Evolutionary conservation across 2,797 vertebrate species (phyloP), one percentile per base, ranked within the genome.

Genomic region (Ctenopoma multispine): DNA sequence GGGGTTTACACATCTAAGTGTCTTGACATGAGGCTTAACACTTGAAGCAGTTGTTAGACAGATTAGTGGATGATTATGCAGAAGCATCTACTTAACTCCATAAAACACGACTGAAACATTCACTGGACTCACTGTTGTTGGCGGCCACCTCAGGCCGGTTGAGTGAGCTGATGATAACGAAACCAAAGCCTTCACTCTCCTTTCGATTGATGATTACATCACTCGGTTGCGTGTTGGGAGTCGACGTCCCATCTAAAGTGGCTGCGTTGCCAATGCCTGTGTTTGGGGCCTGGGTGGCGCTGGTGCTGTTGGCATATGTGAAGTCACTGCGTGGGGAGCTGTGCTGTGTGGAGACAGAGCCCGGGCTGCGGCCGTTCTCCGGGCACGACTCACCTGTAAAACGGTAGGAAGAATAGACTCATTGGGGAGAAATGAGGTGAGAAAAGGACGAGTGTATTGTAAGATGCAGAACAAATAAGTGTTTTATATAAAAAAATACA

Each of bases 101-200:
- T 18, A 5, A 44, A 63, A 34, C 36, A 23, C 7, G n/a, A 21
- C 11, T 34, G 0, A 27, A 63, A 41, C 55, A 40, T 49, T 57
- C 27, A 51, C 24, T 3, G 41, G 48, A 82, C 96, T 96, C 86
- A 99, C 98, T 94, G 90, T 96, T 96, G 41, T 95, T 89, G 61
- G 95, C 79, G 6, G 95, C 92, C 0, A 94, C 95, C 69, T 99
- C 97, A 0, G 98, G 97, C 48, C 97, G 95, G 93, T 97, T 99
- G 53, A 99, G 94, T 13, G 98, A 99, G 88, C 97, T 99, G 92
- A 99, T 99, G 92, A 99, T 99, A 58, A 99, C 97, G 8, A 99
- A 99, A 31, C 98, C 98, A 4, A 99, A 99, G 40, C 98, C 98
- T 44, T 99, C 98, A 0, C 96, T 99, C 90, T 99, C 98, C 70